Percentiles rank a stretch among this genome's conserved stretches.
phyloP scores from a whole-genome alignment of 2,888 invertebrate species.

The Cataglyphis altisquamis region DNA sequence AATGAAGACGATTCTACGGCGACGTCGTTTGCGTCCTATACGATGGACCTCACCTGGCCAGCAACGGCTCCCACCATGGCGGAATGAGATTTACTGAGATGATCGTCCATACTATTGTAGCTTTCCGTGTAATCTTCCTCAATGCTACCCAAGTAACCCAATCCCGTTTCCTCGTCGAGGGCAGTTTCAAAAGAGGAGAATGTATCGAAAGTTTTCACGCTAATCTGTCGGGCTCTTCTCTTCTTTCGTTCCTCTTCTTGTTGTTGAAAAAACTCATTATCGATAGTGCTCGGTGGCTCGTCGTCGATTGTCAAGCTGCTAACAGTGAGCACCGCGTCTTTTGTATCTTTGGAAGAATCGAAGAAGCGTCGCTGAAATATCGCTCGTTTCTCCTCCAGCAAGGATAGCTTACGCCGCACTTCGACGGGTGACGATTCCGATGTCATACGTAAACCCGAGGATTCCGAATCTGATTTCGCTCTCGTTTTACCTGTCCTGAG shows the following conservation, averaged over 20 bases:
- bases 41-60: conserved; percentile 71
- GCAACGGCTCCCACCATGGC: conserved; percentile 65
- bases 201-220: conserved; percentile 82
- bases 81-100: conserved; percentile 53
- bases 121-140: conserved; percentile 78
- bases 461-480: conserved; percentile 78
- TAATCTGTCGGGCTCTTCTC: conserved; percentile 78
- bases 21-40: conserved; percentile 80
- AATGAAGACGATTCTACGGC: not conserved
- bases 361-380: conserved; percentile 81
- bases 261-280: conserved; percentile 18
- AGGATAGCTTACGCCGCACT: conserved; percentile 78
- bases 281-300: conserved; percentile 45
- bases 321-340: conserved; percentile 74
- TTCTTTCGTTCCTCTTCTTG: conserved; percentile 57
- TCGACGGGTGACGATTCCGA: conserved; percentile 77
- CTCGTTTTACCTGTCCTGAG: conserved; percentile 66
- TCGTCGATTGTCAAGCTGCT: conserved; percentile 66
- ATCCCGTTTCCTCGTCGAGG: conserved; percentile 82
- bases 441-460: conserved; percentile 51
- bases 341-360: conserved; percentile 71
- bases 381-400: conserved; percentile 82
- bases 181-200: conserved; percentile 83
- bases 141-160: conserved; percentile 80
- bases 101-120: conserved; percentile 66